These are phyloP conservation scores for Nycteola revayana DNA, from an alignment of 2,888 invertebrate species.

Conservation along the genomic window DNA sequence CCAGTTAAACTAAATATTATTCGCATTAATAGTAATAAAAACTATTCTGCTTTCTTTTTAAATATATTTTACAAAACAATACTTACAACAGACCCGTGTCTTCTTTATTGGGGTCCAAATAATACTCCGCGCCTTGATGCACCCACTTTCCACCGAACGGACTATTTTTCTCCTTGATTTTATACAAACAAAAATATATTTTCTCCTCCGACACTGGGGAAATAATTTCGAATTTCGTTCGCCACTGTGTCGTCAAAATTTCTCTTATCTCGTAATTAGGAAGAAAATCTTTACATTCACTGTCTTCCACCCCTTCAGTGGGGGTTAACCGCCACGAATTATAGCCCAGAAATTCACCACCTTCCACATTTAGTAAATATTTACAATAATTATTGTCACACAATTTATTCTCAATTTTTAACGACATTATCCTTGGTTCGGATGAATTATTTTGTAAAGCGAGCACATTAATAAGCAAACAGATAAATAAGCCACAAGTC, in stretches of 20 bases:
- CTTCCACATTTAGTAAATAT: constrained; percentile 69
- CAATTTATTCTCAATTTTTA: constrained; percentile 46
- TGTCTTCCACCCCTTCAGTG: constrained; percentile 48
- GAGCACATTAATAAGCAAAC: constrained; percentile 51
- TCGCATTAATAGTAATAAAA: no score
- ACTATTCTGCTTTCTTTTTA: no score
- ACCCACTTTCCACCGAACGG: constrained; percentile 67
- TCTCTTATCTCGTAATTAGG: constrained; percentile 67
- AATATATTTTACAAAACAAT: no score
- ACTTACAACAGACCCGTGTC: neutral
- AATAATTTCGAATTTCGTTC: constrained; percentile 49
- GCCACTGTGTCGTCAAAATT: constrained; percentile 52
- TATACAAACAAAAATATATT: constrained; percentile 62
- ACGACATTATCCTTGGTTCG: constrained; percentile 54
- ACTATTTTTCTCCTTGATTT: constrained; percentile 42
- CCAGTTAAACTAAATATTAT: no score
- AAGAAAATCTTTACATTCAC: constrained; percentile 56
- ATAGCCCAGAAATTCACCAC: constrained; percentile 68
- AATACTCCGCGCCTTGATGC: constrained; percentile 75
- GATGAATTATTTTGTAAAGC: constrained; percentile 36
- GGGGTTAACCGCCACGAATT: constrained; percentile 69
- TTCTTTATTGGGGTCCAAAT: constrained; percentile 51
- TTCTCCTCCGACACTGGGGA: constrained; percentile 48
- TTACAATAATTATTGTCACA: constrained; percentile 63
- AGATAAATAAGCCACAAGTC: constrained; percentile 74